Conservation (phyloP, 37 sponge, comb jelly and placozoan species). For the Dysidea cf. avara region DNA sequence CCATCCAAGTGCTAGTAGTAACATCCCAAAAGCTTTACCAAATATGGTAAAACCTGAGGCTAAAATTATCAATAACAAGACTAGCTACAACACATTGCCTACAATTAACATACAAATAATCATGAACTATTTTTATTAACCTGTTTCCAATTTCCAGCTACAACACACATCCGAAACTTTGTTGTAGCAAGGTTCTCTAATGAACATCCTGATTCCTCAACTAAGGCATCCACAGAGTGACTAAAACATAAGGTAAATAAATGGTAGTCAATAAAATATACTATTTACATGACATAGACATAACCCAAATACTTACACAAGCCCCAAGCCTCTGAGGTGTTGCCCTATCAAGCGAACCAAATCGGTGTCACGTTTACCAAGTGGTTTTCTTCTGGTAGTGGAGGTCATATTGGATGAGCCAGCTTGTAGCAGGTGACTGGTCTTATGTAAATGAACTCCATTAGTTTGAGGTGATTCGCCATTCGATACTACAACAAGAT, state of each 20-base stretch:
- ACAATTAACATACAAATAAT: not conserved
- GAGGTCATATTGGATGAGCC: no score
- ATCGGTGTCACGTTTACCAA: slow-evolving; percentile 49
- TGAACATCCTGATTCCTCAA: slow-evolving; percentile 84
- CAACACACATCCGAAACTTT: slow-evolving; percentile 72
- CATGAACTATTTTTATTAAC: slow-evolving; percentile 35
- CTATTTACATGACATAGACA: not conserved
- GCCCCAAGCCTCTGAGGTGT: slow-evolving; percentile 87
- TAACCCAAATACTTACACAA: slow-evolving; percentile 20
- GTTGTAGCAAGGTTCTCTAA: slow-evolving; percentile 92
- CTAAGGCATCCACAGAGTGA: slow-evolving; percentile 65
- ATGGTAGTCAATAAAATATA: not conserved
- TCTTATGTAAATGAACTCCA: not conserved
- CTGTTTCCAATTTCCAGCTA: slow-evolving; percentile 86
- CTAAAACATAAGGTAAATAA: slow-evolving; percentile 21
- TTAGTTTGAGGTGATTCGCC: slow-evolving; percentile 8
- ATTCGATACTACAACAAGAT: slow-evolving; percentile 27
- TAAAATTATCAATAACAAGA: not conserved
- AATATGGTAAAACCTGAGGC: not conserved
- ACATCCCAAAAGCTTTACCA: not conserved
- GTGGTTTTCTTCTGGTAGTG: not conserved
- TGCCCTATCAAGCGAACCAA: slow-evolving; percentile 92
- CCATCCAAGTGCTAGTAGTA: not conserved
- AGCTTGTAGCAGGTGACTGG: no score
- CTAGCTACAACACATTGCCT: not conserved